phyloP scores from a whole-genome alignment of 2,797 vertebrate species.

The Danionella dracula region DNA sequence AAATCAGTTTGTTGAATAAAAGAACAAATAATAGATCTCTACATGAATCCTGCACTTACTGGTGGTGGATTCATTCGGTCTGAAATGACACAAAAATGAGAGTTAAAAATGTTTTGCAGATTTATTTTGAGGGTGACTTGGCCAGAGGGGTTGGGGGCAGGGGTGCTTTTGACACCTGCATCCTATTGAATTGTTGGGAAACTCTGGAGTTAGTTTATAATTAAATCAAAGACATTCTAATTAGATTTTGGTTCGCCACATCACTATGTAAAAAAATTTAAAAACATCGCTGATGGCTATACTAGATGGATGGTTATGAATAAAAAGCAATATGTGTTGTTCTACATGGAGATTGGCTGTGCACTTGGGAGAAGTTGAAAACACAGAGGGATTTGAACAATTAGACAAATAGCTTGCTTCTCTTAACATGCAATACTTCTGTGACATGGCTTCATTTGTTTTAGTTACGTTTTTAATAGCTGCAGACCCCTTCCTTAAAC shows the following conservation, averaged over 20 bases:
- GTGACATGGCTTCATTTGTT: neutral
- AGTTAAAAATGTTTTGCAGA: too few species aligned
- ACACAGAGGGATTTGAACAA: neutral
- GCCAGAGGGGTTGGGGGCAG: too few species aligned
- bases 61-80: too few species aligned
- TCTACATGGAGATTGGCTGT: neutral
- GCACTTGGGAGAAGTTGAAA: neutral
- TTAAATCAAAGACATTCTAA: neutral
- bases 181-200: too few species aligned
- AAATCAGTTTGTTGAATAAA: too few species aligned
- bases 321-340: neutral
- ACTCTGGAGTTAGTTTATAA: too few species aligned
- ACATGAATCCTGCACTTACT: too few species aligned
- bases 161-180: too few species aligned
- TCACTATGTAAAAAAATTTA: neutral
- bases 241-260: neutral
- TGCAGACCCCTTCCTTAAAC: neutral
- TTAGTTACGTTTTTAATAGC: neutral
- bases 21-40: too few species aligned
- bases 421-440: neutral
- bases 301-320: neutral
- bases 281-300: neutral
- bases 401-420: neutral
- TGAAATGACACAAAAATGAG: too few species aligned
- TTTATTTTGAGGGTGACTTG: too few species aligned